Evolutionary conservation across 2,797 vertebrate genomes (phyloP), one percentile per base, ranked within the genome.

Genomic region (Mus spretus): DNA sequence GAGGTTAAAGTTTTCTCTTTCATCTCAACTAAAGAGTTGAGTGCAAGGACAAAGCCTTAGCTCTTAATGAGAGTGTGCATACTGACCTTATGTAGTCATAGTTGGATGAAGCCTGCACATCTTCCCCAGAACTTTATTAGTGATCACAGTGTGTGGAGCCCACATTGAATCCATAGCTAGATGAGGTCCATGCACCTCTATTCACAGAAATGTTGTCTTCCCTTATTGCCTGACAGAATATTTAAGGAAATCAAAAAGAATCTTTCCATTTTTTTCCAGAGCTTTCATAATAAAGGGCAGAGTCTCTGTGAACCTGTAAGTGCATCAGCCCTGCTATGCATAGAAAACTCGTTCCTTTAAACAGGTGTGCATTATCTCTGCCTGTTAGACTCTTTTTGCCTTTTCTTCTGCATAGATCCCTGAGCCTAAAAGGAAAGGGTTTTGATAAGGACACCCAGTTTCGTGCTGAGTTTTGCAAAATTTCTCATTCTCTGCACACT

Each of bases 201-300:
- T 4, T 53, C 78, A 80, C 85, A 86, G n/a, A 91, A 89, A 80
- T 19, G 1, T 79, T 90, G 65, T 26, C 93, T 94, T 80, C 10
- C 31, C 22, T 93, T 10, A 84, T n/a, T 22, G 67, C 44, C 47
- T 88, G 7, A 20, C 72, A 95, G 10, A 61, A n/a, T 88, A 85
- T 72, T 31, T 82, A 67, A 61, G 24, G 22, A 37, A 34, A 61
- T 93, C 53, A 78, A 94, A 81, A 59, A 91, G 0, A 85, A 11
- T 50, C 50, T 53, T 70, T 57, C 61, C 37, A 14, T 11, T 24
- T 37, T 81, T 67, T 65, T 87, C 59, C 81, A 84, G 15, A 84
- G 31, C 70, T 80, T 50, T 63, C 65, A 61, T 67, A 94, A 12
- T 37, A 94, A 59, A 53, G n/a, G 44, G 13, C 31, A 77, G 47